Percentiles rank a stretch among this genome's conserved stretches.
Conservation (phyloP, 2,113 vertebrate genomes). For the Anguilla rostrata region DNA sequence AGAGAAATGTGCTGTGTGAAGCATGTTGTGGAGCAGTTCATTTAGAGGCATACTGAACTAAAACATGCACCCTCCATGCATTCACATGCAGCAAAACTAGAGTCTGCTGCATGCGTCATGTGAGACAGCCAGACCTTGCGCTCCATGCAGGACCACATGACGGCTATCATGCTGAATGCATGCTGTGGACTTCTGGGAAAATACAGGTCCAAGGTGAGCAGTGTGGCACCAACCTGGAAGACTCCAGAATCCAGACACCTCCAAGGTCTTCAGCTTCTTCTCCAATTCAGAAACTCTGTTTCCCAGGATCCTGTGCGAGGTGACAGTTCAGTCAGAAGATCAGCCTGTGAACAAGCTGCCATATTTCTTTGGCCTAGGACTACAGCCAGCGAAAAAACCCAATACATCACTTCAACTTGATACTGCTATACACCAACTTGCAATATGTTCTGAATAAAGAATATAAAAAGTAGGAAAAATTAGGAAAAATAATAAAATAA, state of each 20-base stretch:
- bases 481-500: not conserved
- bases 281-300: slow-evolving; percentile 91
- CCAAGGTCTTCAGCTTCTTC: slow-evolving; percentile 91
- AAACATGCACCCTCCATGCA: not conserved
- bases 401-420: not conserved
- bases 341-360: not conserved
- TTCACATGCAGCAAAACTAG: not conserved
- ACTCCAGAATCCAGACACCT: slow-evolving; percentile 95
- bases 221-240: slow-evolving; percentile 80
- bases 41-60: not conserved
- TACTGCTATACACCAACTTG: not conserved
- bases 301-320: slow-evolving; percentile 83
- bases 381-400: not conserved
- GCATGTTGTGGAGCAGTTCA: not conserved
- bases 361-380: not conserved
- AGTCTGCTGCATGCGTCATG: not conserved
- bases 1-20: no score
- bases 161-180: not conserved
- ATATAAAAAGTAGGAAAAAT: not conserved
- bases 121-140: not conserved
- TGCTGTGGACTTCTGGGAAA: not conserved
- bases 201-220: not conserved
- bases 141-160: not conserved
- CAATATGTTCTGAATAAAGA: not conserved
- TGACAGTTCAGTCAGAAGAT: not conserved